Evolutionary conservation across 2,888 invertebrate species (phyloP).

Genomic region (Byasa hedistus): DNA sequence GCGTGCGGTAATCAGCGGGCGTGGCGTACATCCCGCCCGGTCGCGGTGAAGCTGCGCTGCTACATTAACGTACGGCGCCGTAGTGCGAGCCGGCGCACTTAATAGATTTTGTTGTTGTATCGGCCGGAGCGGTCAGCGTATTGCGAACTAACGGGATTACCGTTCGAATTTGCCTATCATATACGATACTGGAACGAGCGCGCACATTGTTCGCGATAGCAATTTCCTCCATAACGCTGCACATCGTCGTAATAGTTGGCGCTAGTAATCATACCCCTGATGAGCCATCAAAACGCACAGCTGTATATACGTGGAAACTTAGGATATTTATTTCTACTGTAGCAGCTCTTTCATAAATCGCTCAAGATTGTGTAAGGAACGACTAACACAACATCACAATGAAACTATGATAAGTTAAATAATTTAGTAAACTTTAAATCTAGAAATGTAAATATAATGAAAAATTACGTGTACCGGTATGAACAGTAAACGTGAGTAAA

Average conservation of each 20-base stretch:
- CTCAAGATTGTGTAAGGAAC: background rate
- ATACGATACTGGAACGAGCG: conserved; percentile 52
- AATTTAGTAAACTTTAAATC: background rate
- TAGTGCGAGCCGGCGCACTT: conserved; percentile 72
- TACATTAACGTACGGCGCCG: conserved; percentile 51
- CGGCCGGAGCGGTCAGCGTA: conserved; percentile 64
- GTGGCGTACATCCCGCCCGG: conserved; percentile 54
- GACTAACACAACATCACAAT: too few species aligned
- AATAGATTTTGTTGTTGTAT: conserved; percentile 74
- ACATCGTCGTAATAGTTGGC: conserved; percentile 6
- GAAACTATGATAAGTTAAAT: background rate
- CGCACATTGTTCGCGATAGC: conserved; percentile 45
- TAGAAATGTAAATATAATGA: background rate
- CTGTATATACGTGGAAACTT: conserved; percentile 4
- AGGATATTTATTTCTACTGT: background rate
- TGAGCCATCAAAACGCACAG: background rate
- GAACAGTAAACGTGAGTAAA: conserved; percentile 4
- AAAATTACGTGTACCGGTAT: background rate
- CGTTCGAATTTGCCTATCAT: conserved; percentile 65
- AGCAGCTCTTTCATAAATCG: background rate
- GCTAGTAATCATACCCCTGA: conserved; percentile 24
- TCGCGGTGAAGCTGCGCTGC: conserved; percentile 9
- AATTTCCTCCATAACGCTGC: conserved; percentile 29
- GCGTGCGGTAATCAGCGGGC: conserved; percentile 76
- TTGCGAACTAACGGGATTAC: conserved; percentile 73